A percentile compares a stretch with the other conserved stretches of the same genome.
These are phyloP conservation scores for Tragulus kanchil DNA, from an alignment of 2,113 vertebrate genomes.

Conservation along the genomic window DNA sequence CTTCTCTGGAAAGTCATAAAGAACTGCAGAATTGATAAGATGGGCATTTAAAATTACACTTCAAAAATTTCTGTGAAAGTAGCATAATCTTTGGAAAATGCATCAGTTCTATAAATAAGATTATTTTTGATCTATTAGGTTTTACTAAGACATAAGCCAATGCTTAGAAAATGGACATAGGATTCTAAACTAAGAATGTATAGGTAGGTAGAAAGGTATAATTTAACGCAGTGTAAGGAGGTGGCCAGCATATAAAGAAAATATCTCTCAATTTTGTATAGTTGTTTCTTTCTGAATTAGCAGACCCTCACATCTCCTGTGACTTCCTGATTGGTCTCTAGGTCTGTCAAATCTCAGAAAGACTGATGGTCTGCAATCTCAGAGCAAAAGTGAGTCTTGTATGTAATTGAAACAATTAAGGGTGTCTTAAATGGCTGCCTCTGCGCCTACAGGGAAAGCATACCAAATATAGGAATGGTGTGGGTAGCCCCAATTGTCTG, in stretches of 20 bases:
- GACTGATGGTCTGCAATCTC: conserved; percentile 53
- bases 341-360: conserved; percentile 60
- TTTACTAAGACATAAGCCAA: conserved; percentile 20
- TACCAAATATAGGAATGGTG: conserved; percentile 29
- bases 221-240: background rate
- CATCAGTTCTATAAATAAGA: background rate
- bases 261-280: background rate
- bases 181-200: background rate
- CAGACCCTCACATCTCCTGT: conserved; percentile 13
- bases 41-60: conserved; percentile 48
- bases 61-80: conserved; percentile 2
- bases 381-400: conserved; percentile 72
- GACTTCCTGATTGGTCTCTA: conserved; percentile 70
- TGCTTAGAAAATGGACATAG: background rate
- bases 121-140: background rate
- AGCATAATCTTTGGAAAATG: background rate
- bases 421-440: conserved; percentile 60
- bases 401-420: conserved; percentile 76
- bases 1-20: background rate
- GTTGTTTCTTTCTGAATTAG: conserved; percentile 65
- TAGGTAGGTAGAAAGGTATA: background rate
- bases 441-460: conserved; percentile 62
- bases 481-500: conserved; percentile 61
- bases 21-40: background rate
- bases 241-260: background rate